Evolutionary conservation across 2,888 invertebrate species (phyloP).

Genomic region (Drosophila eohydei): DNA sequence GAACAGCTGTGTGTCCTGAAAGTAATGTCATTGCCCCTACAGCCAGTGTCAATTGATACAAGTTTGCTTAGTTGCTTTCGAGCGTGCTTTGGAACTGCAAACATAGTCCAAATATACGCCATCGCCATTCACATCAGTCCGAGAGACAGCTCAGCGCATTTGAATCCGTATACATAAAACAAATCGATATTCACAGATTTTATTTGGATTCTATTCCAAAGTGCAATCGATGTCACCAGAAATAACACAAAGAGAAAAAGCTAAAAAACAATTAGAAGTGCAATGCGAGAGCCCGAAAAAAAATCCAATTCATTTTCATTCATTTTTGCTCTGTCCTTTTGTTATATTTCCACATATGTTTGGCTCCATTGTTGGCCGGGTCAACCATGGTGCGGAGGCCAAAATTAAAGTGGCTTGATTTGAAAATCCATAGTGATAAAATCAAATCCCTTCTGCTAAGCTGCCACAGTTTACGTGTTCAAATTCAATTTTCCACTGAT

Average conservation of each 20-base stretch:
- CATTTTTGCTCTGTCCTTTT: neutral
- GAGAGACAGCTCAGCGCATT: slow-evolving; percentile 15
- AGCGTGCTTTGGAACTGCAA: slow-evolving; percentile 4
- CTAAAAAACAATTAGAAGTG: slow-evolving; percentile 45
- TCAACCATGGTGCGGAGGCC: slow-evolving; percentile 25
- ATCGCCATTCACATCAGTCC: slow-evolving; percentile 4
- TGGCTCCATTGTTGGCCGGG: slow-evolving; percentile 30
- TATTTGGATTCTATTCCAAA: slow-evolving; percentile 38
- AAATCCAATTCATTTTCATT: slow-evolving; percentile 36
- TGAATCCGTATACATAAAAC: slow-evolving; percentile 12
- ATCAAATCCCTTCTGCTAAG: neutral
- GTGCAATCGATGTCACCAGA: slow-evolving; percentile 56
- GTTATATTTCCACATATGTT: slow-evolving; percentile 3
- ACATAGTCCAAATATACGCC: slow-evolving; percentile 4
- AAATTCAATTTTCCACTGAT: neutral
- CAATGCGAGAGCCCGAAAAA: slow-evolving; percentile 23
- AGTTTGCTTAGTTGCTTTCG: neutral
- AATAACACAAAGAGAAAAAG: slow-evolving; percentile 5
- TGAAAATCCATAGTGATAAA: neutral
- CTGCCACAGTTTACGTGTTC: neutral
- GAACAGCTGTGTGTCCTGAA: too few species aligned
- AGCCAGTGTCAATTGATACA: neutral
- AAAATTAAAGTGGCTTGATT: slow-evolving; percentile 1
- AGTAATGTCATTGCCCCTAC: neutral
- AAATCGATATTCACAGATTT: slow-evolving; percentile 60